A percentile compares a stretch with the other conserved stretches of the same genome.
Evolutionary conservation across 2,888 invertebrate species (phyloP).

Genomic region (Amphipoea lucens): DNA sequence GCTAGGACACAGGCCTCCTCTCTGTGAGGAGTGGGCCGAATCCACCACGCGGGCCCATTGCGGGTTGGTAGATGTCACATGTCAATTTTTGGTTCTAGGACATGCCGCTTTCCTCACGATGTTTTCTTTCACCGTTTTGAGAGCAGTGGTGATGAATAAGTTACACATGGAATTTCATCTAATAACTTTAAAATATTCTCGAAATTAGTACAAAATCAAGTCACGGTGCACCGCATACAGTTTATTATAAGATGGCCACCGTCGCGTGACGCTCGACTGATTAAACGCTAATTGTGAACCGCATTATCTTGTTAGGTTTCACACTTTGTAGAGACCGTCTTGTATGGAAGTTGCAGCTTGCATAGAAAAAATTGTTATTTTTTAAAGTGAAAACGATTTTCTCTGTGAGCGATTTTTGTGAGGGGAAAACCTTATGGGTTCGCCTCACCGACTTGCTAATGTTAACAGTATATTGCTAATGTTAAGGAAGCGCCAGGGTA

Average conservation of each 20-base stretch:
- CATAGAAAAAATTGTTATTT: neutral
- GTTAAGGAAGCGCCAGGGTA: neutral
- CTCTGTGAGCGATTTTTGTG: too few species aligned
- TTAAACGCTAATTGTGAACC: constrained; percentile 48
- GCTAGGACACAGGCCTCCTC: neutral
- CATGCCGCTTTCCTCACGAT: neutral
- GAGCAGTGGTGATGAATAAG: neutral
- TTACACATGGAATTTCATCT: constrained; percentile 6
- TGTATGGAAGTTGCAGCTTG: neutral
- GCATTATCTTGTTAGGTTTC: constrained; percentile 40
- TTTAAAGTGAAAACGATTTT: too few species aligned
- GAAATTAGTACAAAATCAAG: constrained; percentile 18
- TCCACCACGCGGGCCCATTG: neutral
- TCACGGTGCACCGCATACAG: constrained; percentile 42
- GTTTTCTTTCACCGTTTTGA: neutral
- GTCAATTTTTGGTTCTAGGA: neutral
- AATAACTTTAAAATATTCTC: constrained; percentile 2
- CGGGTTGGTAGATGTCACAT: neutral
- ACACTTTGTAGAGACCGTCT: constrained; percentile 9
- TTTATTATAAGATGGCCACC: constrained; percentile 30
- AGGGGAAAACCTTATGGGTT: neutral
- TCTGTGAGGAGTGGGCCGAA: neutral
- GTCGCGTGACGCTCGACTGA: constrained; percentile 50
- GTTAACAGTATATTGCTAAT: too few species aligned
- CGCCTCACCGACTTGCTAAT: neutral